Conservation (phyloP, 1,140 invertebrate genomes). For the Mizuhopecten yessoensis region DNA sequence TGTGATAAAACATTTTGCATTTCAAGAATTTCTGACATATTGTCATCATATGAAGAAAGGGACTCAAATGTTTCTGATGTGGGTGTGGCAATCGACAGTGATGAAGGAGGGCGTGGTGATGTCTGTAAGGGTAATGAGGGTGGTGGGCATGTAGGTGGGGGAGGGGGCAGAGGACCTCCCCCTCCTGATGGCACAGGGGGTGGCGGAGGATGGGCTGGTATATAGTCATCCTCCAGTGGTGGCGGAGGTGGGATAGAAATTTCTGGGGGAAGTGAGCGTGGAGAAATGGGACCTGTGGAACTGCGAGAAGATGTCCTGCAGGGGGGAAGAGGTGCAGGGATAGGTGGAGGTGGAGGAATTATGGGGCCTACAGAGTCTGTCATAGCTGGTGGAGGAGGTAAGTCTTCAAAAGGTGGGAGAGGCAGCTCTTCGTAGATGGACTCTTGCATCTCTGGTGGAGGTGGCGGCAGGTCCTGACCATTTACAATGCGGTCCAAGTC, state of each 20-base stretch:
- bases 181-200: conserved; percentile 55
- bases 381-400: conserved; percentile 63
- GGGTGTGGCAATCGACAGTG: background rate
- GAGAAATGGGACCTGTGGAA: conserved; percentile 6
- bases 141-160: conserved; percentile 63
- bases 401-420: conserved; percentile 47
- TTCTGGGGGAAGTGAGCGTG: conserved; percentile 50
- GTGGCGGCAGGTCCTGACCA: conserved; percentile 52
- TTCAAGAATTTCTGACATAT: conserved; percentile 58
- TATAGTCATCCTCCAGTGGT: conserved; percentile 35
- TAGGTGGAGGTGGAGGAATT: background rate
- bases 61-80: conserved; percentile 48
- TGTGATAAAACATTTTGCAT: conserved; percentile 56
- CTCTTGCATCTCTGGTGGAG: conserved; percentile 55
- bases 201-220: conserved; percentile 56
- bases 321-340: background rate
- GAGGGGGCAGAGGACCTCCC: conserved; percentile 50
- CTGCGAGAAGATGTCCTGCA: conserved; percentile 2
- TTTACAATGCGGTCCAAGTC: conserved; percentile 59
- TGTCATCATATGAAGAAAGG: conserved; percentile 57
- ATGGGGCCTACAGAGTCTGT: conserved; percentile 7
- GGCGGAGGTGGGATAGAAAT: conserved; percentile 60
- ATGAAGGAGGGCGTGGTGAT: conserved; percentile 9
- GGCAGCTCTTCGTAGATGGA: conserved; percentile 50
- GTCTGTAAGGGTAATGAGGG: conserved; percentile 46